phyloP scores from a whole-genome alignment of 2,113 vertebrate species.

The Notiomystis cincta region DNA sequence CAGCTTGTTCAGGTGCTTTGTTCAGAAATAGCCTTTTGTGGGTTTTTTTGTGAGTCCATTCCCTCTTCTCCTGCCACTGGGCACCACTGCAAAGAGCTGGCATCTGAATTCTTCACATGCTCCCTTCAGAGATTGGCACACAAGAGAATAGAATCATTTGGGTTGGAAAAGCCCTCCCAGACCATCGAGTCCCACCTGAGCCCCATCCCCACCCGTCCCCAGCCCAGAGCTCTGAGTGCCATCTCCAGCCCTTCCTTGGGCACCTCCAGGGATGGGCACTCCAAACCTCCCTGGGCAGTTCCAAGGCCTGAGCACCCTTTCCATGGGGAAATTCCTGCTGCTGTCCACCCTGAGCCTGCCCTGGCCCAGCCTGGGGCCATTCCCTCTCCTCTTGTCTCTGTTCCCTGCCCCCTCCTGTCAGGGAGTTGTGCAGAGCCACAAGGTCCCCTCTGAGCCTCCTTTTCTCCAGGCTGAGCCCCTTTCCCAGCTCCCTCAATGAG shows the following conservation, averaged over 20 bases:
- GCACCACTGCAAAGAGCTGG: not conserved
- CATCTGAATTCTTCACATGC: not conserved
- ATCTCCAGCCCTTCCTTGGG: not conserved
- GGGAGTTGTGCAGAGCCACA: not conserved
- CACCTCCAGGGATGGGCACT: not conserved
- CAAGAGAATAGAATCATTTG: fast-evolving
- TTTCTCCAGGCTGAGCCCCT: not conserved
- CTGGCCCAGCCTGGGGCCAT: not conserved
- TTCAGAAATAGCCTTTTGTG: not conserved
- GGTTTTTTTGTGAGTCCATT: not conserved
- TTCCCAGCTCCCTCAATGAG: not conserved
- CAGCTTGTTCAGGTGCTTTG: not conserved
- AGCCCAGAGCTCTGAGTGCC: not conserved
- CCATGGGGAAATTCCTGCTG: not conserved
- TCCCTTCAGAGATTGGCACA: not conserved
- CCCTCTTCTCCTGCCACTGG: not conserved
- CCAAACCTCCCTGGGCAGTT: not conserved
- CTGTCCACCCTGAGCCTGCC: not conserved
- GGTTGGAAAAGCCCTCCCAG: not conserved
- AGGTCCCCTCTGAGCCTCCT: not conserved
- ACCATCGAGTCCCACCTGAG: fast-evolving
- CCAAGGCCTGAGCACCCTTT: not conserved
- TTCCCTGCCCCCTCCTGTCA: not conserved
- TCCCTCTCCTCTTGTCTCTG: not conserved
- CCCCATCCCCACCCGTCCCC: not conserved